Evolutionary conservation across 1,140 invertebrate species (phyloP), one percentile per base, ranked within the genome.

Genomic region (Chironomus striatipennis): DNA sequence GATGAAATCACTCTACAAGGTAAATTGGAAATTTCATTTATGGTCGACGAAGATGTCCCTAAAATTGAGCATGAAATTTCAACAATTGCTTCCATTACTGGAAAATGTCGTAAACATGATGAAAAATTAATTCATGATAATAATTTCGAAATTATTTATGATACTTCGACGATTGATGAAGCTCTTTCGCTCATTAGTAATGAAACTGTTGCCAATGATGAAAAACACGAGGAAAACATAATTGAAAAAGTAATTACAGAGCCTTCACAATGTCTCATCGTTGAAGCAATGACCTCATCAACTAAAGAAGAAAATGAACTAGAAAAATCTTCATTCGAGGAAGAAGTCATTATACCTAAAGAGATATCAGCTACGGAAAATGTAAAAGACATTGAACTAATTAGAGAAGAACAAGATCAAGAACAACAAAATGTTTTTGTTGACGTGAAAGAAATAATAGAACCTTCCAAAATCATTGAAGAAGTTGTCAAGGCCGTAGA

Each of bases 51-150:
- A 21, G 65, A 70, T 10, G 18, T 18, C 5, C 65, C 65, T 5
- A 70, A 70, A 70, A 70, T 70, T 20, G 65, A 70, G 10, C 65
- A 70, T 20, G 65, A 70, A 18, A 70, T 70, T 57, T 57, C 47
- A 5, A 57, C 47, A 20, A 70, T 5, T 18, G 20, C n/a, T 18
- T 70, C 65, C 0, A 9, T 70, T 17, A 70, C 18, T 8, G 20
- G 65, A 8, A 18, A 18, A 70, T 10, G 18, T 70, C 65, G 20
- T 20, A 70, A 21, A 70, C n/a, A 70, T 17, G 18, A 18, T 18
- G 65, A 70, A 6, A 20, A 70, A 5, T 57, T 57, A 34, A 1
- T 34, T 57, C 4, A 57, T 15, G 47, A 57, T 10, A 18, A 21
- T 70, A 70, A 12, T 12, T n/a, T 20, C 2, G 65, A 70, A 20